Percentiles rank a stretch among this genome's conserved stretches.
Conservation (phyloP, 2,113 vertebrate genomes). For the Donacobius atricapilla region DNA sequence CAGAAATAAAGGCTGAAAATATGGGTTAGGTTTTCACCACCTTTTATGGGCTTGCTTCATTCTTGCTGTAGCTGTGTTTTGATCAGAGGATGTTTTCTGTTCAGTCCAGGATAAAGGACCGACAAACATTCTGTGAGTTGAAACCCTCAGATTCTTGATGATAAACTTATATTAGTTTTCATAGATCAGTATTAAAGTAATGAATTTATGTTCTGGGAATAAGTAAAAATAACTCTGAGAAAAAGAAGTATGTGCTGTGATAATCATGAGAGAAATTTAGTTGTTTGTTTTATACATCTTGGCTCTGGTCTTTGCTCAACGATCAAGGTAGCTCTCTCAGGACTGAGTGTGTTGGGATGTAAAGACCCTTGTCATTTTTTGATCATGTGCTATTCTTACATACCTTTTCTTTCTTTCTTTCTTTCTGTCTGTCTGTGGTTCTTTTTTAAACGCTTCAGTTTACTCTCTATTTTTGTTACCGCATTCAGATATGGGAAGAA, state of each 20-base stretch:
- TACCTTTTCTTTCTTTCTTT: rapidly evolving
- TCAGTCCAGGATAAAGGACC: not conserved
- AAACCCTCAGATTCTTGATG: not conserved
- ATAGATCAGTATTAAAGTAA: not conserved
- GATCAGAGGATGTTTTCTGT: not conserved
- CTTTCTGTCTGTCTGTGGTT: no score
- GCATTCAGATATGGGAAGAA: slow-evolving; percentile 29
- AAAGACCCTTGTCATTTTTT: not conserved
- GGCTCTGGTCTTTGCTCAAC: not conserved
- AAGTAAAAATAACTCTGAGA: not conserved
- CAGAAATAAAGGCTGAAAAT: not conserved
- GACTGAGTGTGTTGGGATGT: not conserved
- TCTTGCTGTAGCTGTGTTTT: not conserved
- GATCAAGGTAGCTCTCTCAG: not conserved
- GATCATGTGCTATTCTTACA: not conserved
- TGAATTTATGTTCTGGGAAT: not conserved
- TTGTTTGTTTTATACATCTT: not conserved
- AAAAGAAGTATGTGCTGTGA: not conserved
- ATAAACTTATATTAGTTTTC: not conserved
- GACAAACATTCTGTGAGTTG: not conserved
- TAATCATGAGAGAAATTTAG: not conserved
- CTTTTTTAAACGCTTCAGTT: not conserved
- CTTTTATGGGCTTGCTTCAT: not conserved
- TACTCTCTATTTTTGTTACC: not conserved
- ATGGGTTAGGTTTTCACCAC: not conserved